A percentile compares a stretch with the other conserved stretches of the same genome.
phyloP scores from a whole-genome alignment of 2,888 invertebrate genomes.

The Odontomyia ornata region DNA sequence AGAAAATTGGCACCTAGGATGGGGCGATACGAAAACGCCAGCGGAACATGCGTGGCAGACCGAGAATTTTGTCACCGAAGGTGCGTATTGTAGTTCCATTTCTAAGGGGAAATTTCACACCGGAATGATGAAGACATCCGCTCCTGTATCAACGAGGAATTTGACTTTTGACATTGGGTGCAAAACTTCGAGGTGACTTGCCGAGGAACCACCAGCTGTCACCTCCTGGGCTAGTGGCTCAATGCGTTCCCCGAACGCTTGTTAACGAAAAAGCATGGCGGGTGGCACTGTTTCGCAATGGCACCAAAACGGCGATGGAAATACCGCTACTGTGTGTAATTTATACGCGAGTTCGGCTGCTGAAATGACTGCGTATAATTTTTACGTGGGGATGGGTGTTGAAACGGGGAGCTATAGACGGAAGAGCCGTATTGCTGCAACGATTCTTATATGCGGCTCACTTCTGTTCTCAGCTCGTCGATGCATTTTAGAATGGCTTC shows the following conservation, averaged over 20 bases:
- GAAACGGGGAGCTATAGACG: too few species aligned
- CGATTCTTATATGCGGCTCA: not conserved
- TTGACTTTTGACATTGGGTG: not conserved
- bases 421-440: too few species aligned
- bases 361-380: too few species aligned
- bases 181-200: not conserved
- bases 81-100: slow-evolving; percentile 23
- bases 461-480: not conserved
- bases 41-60: slow-evolving; percentile 45
- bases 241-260: not conserved
- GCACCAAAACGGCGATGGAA: not conserved
- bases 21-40: slow-evolving; percentile 47
- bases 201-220: not conserved
- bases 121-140: not conserved
- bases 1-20: slow-evolving; percentile 48
- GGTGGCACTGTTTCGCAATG: not conserved
- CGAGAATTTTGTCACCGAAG: slow-evolving; percentile 25
- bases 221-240: not conserved
- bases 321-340: not conserved
- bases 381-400: too few species aligned
- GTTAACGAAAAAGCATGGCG: not conserved
- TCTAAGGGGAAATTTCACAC: not conserved
- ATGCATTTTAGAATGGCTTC: not conserved
- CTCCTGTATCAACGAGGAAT: slow-evolving; percentile 39
- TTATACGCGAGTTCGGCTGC: not conserved